These are phyloP conservation scores for Saxidomus purpurata DNA, from an alignment of 1,140 invertebrate genomes.

Conservation along the genomic window DNA sequence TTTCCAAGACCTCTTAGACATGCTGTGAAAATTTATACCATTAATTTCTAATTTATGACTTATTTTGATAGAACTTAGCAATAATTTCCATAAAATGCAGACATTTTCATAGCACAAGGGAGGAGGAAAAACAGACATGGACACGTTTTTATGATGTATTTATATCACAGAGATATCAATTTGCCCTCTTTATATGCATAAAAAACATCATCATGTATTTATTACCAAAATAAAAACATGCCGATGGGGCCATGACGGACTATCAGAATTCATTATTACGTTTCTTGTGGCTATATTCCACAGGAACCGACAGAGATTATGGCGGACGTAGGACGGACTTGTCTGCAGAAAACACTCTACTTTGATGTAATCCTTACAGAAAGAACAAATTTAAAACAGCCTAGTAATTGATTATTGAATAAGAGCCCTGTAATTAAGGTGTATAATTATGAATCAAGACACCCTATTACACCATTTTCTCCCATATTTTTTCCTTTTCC, in stretches of 20 bases:
- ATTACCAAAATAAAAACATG: conserved; percentile 22
- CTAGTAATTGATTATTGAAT: not conserved
- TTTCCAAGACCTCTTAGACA: not conserved
- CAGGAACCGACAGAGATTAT: not conserved
- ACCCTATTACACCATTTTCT: not conserved
- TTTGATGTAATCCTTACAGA: not conserved
- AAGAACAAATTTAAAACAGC: not conserved
- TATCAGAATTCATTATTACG: conserved; percentile 16
- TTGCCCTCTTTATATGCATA: conserved; percentile 15
- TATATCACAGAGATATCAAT: conserved; percentile 10
- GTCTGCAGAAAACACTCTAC: not conserved
- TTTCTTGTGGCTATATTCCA: not conserved
- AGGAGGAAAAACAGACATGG: not conserved
- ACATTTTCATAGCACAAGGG: conserved; percentile 1
- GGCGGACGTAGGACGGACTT: not conserved
- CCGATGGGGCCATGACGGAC: not conserved
- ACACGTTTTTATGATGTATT: conserved; percentile 4
- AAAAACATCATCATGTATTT: conserved; percentile 28
- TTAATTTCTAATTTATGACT: not conserved
- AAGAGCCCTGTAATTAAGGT: not conserved
- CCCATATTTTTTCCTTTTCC: not conserved
- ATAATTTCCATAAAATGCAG: conserved; percentile 3
- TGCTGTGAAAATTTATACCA: conserved; percentile 10
- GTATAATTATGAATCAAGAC: not conserved
- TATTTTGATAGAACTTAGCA: not conserved